Evolutionary conservation across 1,140 invertebrate species (phyloP).

Genomic region (Philotrypesis tridentata): DNA sequence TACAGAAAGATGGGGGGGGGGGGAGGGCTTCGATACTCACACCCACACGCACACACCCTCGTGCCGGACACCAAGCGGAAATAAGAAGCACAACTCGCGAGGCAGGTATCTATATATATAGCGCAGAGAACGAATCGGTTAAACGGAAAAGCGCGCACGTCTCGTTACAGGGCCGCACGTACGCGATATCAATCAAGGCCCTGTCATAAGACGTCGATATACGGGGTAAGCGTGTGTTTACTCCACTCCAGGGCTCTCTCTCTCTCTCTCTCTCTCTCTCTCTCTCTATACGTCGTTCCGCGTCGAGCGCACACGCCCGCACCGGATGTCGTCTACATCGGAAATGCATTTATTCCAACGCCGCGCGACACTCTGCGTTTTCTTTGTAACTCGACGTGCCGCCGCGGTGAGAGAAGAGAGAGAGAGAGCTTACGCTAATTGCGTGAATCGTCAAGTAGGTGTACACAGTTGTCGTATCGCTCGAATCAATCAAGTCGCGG

Average conservation of each 20-base stretch:
- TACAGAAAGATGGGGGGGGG: no score
- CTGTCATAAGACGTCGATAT: neutral
- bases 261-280: no score
- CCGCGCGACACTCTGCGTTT: neutral
- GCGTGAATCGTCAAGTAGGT: neutral
- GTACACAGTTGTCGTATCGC: neutral
- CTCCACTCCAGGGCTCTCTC: no score
- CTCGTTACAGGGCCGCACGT: slow-evolving; percentile 4
- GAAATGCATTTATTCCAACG: neutral
- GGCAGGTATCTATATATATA: no score
- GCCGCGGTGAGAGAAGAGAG: no score
- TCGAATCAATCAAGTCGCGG: neutral
- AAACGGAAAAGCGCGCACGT: neutral
- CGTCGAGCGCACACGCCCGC: no score
- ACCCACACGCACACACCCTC: no score
- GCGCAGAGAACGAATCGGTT: neutral
- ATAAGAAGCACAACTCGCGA: neutral
- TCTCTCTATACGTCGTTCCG: no score
- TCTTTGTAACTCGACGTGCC: neutral
- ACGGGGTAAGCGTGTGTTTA: no score
- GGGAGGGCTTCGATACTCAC: no score
- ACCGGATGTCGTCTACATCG: neutral
- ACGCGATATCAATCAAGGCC: neutral
- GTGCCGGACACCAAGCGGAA: neutral
- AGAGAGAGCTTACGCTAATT: no score